Percentiles rank a stretch among this genome's conserved stretches.
These are phyloP conservation scores for Drosophila histrio DNA, from an alignment of 2,888 invertebrate species.

Conservation along the genomic window DNA sequence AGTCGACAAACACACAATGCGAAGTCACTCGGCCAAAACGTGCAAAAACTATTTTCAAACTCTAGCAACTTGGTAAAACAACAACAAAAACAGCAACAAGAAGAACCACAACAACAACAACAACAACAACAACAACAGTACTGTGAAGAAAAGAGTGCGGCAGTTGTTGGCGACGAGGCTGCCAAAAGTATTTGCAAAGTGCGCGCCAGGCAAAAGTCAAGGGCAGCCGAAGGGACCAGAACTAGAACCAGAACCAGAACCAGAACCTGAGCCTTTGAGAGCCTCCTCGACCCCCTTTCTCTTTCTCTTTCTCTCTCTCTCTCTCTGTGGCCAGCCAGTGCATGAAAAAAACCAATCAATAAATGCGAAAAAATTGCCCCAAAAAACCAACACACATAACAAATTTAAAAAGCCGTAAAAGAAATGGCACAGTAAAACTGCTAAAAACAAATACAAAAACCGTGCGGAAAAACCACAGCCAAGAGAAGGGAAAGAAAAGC, in stretches of 20 bases:
- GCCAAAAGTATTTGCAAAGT: constrained; percentile 76
- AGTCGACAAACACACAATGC: constrained; percentile 53
- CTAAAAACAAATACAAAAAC: constrained; percentile 8
- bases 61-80: constrained; percentile 53
- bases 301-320: neutral
- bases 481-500: constrained; percentile 20
- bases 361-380: constrained; percentile 56
- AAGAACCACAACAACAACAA: constrained; percentile 19
- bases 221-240: constrained; percentile 58
- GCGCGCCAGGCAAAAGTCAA: constrained; percentile 76
- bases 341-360: constrained; percentile 62
- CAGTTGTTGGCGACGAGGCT: constrained; percentile 71
- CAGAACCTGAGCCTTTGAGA: neutral
- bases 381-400: constrained; percentile 39
- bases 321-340: too few relatives aligned
- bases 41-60: constrained; percentile 74
- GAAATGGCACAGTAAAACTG: constrained; percentile 23
- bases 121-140: constrained; percentile 22
- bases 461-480: constrained; percentile 10
- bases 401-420: constrained; percentile 48
- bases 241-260: constrained; percentile 7
- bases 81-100: constrained; percentile 21
- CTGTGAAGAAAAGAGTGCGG: constrained; percentile 10
- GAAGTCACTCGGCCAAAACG: constrained; percentile 76
- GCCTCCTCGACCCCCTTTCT: neutral